Conservation (phyloP, 2,888 invertebrate species). For the Ceriagrion tenellum region DNA sequence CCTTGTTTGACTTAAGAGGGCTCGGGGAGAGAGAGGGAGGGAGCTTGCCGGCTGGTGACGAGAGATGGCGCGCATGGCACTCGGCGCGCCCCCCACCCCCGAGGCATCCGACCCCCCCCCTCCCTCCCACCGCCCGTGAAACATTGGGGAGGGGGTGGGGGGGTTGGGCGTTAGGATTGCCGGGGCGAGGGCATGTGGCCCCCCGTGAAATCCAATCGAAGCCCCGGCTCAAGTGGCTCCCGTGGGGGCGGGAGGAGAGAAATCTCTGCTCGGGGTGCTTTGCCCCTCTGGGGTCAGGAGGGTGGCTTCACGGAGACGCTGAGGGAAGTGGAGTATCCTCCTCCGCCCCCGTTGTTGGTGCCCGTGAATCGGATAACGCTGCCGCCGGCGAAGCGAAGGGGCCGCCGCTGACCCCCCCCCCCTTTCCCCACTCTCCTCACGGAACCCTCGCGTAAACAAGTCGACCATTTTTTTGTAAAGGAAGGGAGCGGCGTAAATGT, state of each 20-base stretch:
- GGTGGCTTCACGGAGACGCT: no score
- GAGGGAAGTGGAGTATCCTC: no score
- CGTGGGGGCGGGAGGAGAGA: background rate
- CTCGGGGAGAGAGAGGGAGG: background rate
- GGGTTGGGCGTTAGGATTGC: background rate
- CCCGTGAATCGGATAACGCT: no score
- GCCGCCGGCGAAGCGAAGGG: no score
- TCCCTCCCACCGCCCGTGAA: background rate
- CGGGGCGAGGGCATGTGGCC: background rate
- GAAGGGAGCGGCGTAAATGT: background rate
- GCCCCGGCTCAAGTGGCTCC: background rate
- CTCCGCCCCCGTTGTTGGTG: no score
- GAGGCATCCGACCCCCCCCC: background rate
- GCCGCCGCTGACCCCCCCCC: no score
- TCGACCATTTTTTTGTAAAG: background rate
- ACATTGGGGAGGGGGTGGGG: background rate
- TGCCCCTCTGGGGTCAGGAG: background rate
- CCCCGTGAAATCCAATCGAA: conserved; percentile 24
- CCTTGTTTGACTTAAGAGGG: background rate
- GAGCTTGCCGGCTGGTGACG: background rate
- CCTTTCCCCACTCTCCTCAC: no score
- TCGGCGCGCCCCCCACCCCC: background rate
- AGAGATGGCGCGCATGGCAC: background rate
- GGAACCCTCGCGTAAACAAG: background rate
- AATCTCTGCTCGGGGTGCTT: background rate